Evolutionary conservation across 2,888 invertebrate genomes (phyloP).

Genomic region (Drosophila tanythrix): DNA sequence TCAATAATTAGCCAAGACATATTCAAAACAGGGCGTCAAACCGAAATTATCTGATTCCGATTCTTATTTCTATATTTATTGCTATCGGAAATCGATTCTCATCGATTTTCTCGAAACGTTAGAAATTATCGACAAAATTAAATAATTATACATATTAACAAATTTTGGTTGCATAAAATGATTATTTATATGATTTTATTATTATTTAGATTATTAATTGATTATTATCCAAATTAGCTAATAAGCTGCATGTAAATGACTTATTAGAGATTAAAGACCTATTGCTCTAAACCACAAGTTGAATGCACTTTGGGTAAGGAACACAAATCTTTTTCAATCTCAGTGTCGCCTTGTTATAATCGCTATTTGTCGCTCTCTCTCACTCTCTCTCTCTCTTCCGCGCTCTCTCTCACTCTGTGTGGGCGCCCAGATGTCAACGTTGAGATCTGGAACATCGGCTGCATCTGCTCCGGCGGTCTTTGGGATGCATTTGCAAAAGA

Average conservation of each 20-base stretch:
- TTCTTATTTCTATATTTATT: background rate
- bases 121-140: background rate
- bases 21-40: background rate
- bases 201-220: background rate
- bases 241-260: background rate
- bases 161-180: background rate
- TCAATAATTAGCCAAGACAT: background rate
- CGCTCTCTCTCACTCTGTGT: constrained; percentile 25
- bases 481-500: constrained; percentile 37
- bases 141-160: too few relatives aligned
- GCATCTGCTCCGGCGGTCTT: constrained; percentile 13
- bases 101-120: background rate
- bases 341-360: constrained; percentile 17
- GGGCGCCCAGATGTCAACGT: constrained; percentile 61
- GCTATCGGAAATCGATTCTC: background rate
- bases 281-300: constrained; percentile 27
- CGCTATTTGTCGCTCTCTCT: background rate
- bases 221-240: background rate
- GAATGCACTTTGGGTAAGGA: constrained; percentile 44
- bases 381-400: background rate
- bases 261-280: background rate
- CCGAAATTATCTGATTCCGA: background rate
- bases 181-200: background rate
- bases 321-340: constrained; percentile 35
- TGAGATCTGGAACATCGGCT: constrained; percentile 47